Evolutionary conservation across 2,797 vertebrate species (phyloP).

Genomic region (Ficedula albicollis): DNA sequence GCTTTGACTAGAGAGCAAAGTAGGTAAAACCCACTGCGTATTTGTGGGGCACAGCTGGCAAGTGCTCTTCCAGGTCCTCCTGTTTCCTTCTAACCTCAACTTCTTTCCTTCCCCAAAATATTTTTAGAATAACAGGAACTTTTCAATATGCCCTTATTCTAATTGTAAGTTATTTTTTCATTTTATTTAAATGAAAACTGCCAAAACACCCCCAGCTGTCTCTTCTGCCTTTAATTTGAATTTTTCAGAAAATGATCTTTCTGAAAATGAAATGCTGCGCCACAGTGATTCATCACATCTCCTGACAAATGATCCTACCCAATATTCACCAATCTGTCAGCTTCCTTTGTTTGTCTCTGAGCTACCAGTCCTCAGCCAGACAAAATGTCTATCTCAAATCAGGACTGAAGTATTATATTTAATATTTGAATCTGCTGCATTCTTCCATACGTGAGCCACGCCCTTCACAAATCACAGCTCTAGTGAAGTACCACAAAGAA

Average conservation of each 20-base stretch:
- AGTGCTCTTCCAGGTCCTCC: not conserved
- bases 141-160: conserved; percentile 4
- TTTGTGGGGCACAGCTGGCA: not conserved
- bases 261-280: conserved; percentile 11
- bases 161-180: not conserved
- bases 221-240: not conserved
- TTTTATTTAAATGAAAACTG: conserved; percentile 38
- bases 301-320: conserved; percentile 6
- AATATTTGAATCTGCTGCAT: not conserved
- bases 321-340: conserved; percentile 11
- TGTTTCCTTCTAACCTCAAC: not conserved
- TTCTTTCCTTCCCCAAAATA: not conserved
- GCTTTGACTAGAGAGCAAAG: not conserved
- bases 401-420: not conserved
- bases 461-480: not conserved
- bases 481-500: not conserved
- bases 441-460: not conserved
- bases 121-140: not conserved
- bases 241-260: conserved; percentile 30
- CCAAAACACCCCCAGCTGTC: not conserved
- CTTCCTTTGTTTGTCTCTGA: not conserved
- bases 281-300: conserved; percentile 2
- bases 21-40: not conserved
- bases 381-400: not conserved
- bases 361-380: not conserved